phyloP scores from a whole-genome alignment of 2,113 vertebrate genomes.

The Myrmecophaga tridactyla region DNA sequence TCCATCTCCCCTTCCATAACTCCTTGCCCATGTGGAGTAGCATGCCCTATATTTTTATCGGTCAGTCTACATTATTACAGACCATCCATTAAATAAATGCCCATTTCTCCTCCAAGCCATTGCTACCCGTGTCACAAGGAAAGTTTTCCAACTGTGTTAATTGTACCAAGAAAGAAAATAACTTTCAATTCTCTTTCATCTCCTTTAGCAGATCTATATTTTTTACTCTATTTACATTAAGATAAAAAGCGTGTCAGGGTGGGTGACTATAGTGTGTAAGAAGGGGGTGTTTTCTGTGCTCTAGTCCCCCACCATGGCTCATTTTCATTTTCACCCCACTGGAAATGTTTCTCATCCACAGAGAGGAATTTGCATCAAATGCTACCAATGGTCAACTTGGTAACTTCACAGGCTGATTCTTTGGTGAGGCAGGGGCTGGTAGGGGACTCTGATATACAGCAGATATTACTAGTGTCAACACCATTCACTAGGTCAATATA shows the following conservation, averaged over 20 bases:
- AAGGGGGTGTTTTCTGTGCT: not conserved
- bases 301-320: not conserved
- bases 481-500: accelerated
- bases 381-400: not conserved
- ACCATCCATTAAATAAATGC: not conserved
- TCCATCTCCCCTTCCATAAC: not conserved
- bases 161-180: not conserved
- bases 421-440: not conserved
- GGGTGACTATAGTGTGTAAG: not conserved
- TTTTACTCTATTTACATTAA: not conserved
- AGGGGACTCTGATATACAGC: not conserved
- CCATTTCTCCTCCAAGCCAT: not conserved
- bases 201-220: not conserved
- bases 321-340: not conserved
- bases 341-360: not conserved
- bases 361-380: not conserved
- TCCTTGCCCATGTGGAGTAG: no score
- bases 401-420: no score
- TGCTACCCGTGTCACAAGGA: not conserved
- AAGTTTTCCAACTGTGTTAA: not conserved
- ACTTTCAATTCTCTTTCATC: not conserved
- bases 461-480: not conserved
- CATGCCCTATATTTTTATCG: not conserved
- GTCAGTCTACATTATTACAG: not conserved
- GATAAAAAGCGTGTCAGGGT: not conserved